Base-by-base conservation (phyloP, 2,797 vertebrate genomes). In the Columba guinea region DNA sequence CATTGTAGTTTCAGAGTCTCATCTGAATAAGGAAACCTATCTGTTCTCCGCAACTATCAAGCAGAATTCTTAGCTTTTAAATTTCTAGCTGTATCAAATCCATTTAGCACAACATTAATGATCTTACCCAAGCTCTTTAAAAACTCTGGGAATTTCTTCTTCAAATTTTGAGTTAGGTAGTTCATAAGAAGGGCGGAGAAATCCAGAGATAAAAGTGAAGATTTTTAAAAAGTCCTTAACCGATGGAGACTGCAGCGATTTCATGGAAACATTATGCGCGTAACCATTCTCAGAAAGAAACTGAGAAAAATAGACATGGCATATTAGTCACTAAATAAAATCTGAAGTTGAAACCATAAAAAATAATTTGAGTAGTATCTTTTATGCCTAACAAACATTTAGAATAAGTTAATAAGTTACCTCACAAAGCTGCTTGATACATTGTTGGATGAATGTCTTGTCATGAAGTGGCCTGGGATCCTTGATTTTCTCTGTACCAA, bases 181-280 rank as follows among this genome's bases (percentile, higher is more conserved):
- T 83, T 99, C 98, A 58, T 99, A 99, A 5, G 98, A 98, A 51
- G 98, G 98, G 79, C 99, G 99, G 19, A 99, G 92, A 68, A 98
- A 98, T 67, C 98, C 97, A 95, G 99, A 99, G 83, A 99, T 98
- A 91, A 99, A 99, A 94, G 98, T 98, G 97, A 99, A 99, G 87
- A 99, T 98, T 97, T 99, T 99, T 52, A 99, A 95, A 87, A 99
- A 99, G 95, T 99, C 99, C 96, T 99, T 99, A 84, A 99, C 98
- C 0, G 99, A 99, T 41, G 99, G 99, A 84, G 99, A 98, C 94
- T 99, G 99, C 8, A 99, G 98, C 2, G 98, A 98, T 96, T 99
- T 99, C 87, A 99, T 46, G 46, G 98, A 98, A 77, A 99, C 92
- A 21, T 96, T 98, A 69, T 98, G 98, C 2, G 98, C 98, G 21